A percentile compares a stretch with the other conserved stretches of the same genome.
Conservation (phyloP, 2,888 invertebrate species). For the Hypena proboscidalis region DNA sequence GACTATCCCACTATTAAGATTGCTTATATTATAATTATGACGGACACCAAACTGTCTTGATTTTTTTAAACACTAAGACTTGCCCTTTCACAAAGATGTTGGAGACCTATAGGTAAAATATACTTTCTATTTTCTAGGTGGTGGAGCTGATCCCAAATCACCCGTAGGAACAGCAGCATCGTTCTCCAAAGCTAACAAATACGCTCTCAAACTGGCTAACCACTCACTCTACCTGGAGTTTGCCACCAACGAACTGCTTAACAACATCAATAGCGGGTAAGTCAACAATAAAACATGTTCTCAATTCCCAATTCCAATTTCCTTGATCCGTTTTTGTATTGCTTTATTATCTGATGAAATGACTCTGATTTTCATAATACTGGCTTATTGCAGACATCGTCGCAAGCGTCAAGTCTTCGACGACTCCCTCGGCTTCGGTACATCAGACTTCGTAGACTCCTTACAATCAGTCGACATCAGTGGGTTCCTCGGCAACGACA, state of each 20-base stretch:
- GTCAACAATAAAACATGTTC: slow-evolving; percentile 20
- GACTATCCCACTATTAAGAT: too few species aligned
- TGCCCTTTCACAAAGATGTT: too few species aligned
- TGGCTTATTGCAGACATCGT: slow-evolving; percentile 77
- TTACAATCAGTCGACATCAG: slow-evolving; percentile 92
- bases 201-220: slow-evolving; percentile 93
- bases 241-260: slow-evolving; percentile 94
- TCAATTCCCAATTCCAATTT: too few species aligned
- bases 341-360: not conserved
- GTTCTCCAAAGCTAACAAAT: slow-evolving; percentile 95
- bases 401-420: slow-evolving; percentile 91
- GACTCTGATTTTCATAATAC: too few species aligned
- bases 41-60: not conserved
- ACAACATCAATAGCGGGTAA: slow-evolving; percentile 85
- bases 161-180: slow-evolving; percentile 95
- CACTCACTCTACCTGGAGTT: slow-evolving; percentile 94
- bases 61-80: not conserved
- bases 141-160: slow-evolving; percentile 94
- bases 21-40: not conserved
- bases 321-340: too few species aligned
- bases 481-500: slow-evolving; percentile 87
- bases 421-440: slow-evolving; percentile 72
- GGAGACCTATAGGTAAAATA: too few species aligned
- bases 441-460: slow-evolving; percentile 89
- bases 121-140: slow-evolving; percentile 78